A percentile compares a stretch with the other conserved stretches of the same genome.
phyloP scores from a whole-genome alignment of 2,797 vertebrate genomes.

The Cossypha heuglini region DNA sequence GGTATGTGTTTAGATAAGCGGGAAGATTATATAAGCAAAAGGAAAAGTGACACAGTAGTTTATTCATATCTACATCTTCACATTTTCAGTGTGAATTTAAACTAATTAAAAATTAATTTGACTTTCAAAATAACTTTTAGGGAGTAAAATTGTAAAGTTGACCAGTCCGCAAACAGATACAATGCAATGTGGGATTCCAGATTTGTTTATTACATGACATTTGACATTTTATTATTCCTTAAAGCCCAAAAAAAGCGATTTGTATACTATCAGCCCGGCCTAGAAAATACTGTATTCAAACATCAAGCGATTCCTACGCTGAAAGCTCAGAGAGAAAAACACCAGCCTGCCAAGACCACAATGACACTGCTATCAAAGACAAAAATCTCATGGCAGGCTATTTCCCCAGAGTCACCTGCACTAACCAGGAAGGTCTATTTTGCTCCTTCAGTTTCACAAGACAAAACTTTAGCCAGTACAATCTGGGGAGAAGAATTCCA shows the following conservation, averaged over 20 bases:
- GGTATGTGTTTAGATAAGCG: background rate
- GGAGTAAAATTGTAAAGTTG: background rate
- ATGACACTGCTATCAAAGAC: background rate
- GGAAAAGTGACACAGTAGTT: background rate
- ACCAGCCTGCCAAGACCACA: background rate
- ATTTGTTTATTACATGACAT: background rate
- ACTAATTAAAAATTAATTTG: background rate
- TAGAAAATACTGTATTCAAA: background rate
- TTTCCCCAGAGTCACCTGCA: background rate
- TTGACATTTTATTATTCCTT: background rate
- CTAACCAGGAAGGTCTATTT: background rate
- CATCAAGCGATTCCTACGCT: background rate
- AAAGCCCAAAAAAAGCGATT: background rate
- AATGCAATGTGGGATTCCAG: background rate
- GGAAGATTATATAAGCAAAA: background rate
- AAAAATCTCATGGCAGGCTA: background rate
- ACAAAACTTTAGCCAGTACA: background rate
- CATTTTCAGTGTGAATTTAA: background rate
- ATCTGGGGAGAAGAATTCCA: background rate
- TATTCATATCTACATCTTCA: background rate
- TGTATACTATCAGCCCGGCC: background rate
- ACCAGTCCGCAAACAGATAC: background rate
- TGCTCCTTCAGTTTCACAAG: background rate
- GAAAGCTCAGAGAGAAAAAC: background rate
- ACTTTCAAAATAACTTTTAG: background rate